Evolutionary conservation across 2,888 invertebrate genomes (phyloP), one percentile per base, ranked within the genome.

Genomic region (Sisyra terminalis): DNA sequence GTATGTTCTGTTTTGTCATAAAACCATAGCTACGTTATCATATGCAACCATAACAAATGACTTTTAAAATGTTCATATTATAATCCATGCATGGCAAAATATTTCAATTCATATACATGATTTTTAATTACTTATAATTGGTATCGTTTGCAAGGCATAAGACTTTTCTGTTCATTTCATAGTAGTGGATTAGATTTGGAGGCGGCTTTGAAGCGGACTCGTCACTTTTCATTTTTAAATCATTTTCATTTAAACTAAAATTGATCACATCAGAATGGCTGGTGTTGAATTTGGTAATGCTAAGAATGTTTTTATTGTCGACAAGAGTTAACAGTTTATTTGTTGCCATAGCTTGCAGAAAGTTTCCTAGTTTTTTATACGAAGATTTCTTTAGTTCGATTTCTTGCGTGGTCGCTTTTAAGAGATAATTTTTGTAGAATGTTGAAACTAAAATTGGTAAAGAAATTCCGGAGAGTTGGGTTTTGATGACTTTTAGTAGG

Each of bases 381-480:
- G 34, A 34, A 1, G 34, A 34, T n/a, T 34, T 34, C n/a, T 34
- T 34, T 2, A 34, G 13, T 2, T 34, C 34, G 11, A 34, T 14
- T 14, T 15, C 14, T 8, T 15, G 14, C 13, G 11, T 10, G 2
- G 13, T 14, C 11, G 14, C 34, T 3, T 7, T n/a, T n/a, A 34
- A 8, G 9, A 34, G 8, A 14, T 34, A 11, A n/a, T 34, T 34
- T 34, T 34, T 34, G n/a, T 34, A 34, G 14, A 34, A 34, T 34
- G 34, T 34, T 34, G 34, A 34, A 7, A 34, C 34, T n/a, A 34
- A n/a, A 11, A 34, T 34, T n/a, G 34, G 34, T 9, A 34, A 14
- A 9, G 11, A 9, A n/a, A 34, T 34, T 14, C n/a, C 14, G 11
- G 11, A 14, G 6, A 11, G 13, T 3, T 34, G 6, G 2, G 34